phyloP scores from a whole-genome alignment of 2,797 vertebrate genomes.

The Iguana delicatissima region DNA sequence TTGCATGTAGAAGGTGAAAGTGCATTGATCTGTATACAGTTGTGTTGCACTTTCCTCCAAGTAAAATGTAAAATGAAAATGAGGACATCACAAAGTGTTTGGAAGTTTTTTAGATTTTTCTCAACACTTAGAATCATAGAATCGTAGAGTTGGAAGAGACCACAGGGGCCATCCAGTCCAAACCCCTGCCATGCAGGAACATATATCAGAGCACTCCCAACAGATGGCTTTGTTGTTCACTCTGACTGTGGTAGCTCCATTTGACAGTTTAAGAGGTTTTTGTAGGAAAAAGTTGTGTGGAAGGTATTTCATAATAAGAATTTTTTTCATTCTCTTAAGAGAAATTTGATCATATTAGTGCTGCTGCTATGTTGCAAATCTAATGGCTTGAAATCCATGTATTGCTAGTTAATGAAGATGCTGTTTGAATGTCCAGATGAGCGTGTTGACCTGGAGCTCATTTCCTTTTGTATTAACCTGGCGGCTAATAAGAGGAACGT shows the following conservation, averaged over 20 bases:
- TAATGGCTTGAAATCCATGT: constrained; percentile 45
- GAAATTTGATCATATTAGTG: not conserved
- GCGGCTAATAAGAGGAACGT: constrained; percentile 95
- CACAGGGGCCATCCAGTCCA: no score
- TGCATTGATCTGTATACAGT: not conserved
- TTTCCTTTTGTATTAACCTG: constrained; percentile 96
- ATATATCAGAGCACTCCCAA: no score
- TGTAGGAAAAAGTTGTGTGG: no score
- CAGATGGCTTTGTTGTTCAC: no score
- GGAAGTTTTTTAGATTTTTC: not conserved
- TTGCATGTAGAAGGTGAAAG: not conserved
- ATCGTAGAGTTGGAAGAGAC: no score
- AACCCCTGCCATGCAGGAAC: no score
- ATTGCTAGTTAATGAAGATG: constrained; percentile 93
- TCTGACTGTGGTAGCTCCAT: no score
- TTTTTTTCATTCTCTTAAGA: not conserved
- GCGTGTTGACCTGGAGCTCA: constrained; percentile 87
- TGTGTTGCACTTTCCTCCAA: not conserved
- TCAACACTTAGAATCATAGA: no score
- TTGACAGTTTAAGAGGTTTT: no score
- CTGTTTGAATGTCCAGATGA: constrained; percentile 88
- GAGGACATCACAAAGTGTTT: not conserved
- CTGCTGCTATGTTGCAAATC: constrained; percentile 14
- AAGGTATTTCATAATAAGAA: not conserved
- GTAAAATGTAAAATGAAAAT: constrained; percentile 1